Evolutionary conservation across 1,140 invertebrate genomes (phyloP).

Genomic region (Papilio polyxenes): DNA sequence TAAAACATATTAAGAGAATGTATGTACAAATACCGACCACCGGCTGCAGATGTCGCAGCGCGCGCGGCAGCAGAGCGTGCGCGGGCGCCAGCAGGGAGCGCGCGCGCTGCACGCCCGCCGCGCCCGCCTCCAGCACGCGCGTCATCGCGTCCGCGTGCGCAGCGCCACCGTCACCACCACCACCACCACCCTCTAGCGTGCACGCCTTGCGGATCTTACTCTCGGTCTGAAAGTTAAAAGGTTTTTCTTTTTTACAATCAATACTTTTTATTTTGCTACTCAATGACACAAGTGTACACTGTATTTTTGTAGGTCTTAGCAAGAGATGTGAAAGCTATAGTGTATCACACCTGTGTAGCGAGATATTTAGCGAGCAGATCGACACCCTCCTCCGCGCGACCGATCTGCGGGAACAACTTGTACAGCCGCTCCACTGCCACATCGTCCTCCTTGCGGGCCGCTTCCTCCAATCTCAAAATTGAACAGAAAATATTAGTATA

Average conservation of each 20-base stretch:
- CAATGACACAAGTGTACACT: too few relatives aligned
- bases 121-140: slow-evolving; percentile 59
- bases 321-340: too few relatives aligned
- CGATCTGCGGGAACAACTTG: slow-evolving; percentile 98
- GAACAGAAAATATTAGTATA: background rate
- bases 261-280: too few relatives aligned
- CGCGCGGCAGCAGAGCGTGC: slow-evolving; percentile 45
- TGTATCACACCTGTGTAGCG: slow-evolving; percentile 85
- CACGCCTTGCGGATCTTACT: slow-evolving; percentile 46
- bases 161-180: slow-evolving; percentile 44
- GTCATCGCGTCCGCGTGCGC: slow-evolving; percentile 65
- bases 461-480: slow-evolving; percentile 88
- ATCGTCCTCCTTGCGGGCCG: slow-evolving; percentile 93
- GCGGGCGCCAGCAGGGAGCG: slow-evolving; percentile 31
- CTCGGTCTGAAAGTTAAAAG: slow-evolving; percentile 46
- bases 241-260: slow-evolving; percentile 20
- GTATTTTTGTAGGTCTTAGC: too few relatives aligned
- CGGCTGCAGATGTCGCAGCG: slow-evolving; percentile 47
- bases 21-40: slow-evolving; percentile 41
- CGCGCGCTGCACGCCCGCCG: slow-evolving; percentile 51
- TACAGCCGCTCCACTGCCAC: slow-evolving; percentile 98
- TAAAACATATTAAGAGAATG: too few relatives aligned
- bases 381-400: slow-evolving; percentile 95
- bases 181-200: slow-evolving; percentile 20
- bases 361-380: slow-evolving; percentile 96